phyloP scores from a whole-genome alignment of 2,797 vertebrate genomes.

The Lithobates sylvaticus region DNA sequence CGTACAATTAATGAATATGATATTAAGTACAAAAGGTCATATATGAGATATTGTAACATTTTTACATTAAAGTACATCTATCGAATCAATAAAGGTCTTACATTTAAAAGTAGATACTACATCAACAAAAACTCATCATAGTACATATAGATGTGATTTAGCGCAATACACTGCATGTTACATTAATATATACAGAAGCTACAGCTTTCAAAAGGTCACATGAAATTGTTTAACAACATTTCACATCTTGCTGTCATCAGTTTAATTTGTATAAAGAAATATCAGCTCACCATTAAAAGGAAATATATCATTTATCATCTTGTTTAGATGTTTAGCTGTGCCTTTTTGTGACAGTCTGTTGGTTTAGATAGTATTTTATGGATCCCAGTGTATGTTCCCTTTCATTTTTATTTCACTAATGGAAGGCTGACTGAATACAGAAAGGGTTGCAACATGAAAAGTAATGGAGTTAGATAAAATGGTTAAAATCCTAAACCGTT shows the following conservation, averaged over 20 bases:
- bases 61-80: too few relatives aligned
- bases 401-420: too few relatives aligned
- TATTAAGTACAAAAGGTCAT: too few relatives aligned
- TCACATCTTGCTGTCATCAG: slow-evolving; percentile 20
- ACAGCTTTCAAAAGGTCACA: slow-evolving; percentile 38
- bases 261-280: slow-evolving; percentile 38
- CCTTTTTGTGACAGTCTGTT: neutral
- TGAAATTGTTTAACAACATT: slow-evolving; percentile 25
- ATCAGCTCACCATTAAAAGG: slow-evolving; percentile 14
- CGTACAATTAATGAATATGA: too few relatives aligned
- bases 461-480: too few relatives aligned
- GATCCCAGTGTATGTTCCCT: neutral
- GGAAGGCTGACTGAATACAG: too few relatives aligned
- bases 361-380: neutral
- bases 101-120: neutral
- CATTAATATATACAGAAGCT: slow-evolving; percentile 16
- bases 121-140: neutral
- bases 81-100: neutral
- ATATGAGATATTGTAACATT: too few relatives aligned
- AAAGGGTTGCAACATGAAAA: too few relatives aligned
- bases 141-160: neutral
- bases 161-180: neutral
- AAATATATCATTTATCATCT: slow-evolving; percentile 14
- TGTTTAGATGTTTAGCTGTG: neutral
- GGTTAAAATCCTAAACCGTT: too few relatives aligned